Conservation (phyloP, 1,140 invertebrate genomes). For the Magallana angulata region DNA sequence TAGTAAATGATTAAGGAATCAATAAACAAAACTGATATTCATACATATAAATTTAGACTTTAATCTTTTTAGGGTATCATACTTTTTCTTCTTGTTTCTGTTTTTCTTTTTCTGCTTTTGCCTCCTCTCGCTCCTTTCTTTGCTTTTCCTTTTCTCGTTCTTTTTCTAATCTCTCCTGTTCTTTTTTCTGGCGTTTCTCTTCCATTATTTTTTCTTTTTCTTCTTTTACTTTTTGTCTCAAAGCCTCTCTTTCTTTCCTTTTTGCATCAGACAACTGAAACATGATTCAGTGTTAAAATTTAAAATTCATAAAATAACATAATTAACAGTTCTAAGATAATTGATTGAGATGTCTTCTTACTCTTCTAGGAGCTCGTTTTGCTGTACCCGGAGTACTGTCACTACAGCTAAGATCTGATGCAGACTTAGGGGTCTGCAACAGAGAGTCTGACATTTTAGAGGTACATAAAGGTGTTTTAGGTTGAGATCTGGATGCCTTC, state of each 20-base stretch:
- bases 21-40: not conserved
- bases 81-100: slow-evolving; percentile 48
- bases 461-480: not conserved
- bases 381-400: slow-evolving; percentile 1
- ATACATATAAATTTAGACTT: not conserved
- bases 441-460: slow-evolving; percentile 2
- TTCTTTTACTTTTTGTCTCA: slow-evolving; percentile 52
- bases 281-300: not conserved
- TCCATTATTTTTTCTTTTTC: slow-evolving; percentile 54
- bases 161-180: slow-evolving; percentile 36
- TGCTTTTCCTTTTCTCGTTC: slow-evolving; percentile 47
- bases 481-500: not conserved
- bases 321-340: too few relatives aligned
- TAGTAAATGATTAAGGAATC: too few relatives aligned
- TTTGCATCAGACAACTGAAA: slow-evolving; percentile 54
- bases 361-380: not conserved
- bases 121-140: slow-evolving; percentile 52
- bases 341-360: not conserved
- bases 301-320: not conserved
- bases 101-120: slow-evolving; percentile 47
- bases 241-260: slow-evolving; percentile 50
- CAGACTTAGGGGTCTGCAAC: not conserved
- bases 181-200: slow-evolving; percentile 55
- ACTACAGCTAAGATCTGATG: not conserved
- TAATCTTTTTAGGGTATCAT: not conserved